phyloP scores from a whole-genome alignment of 1,140 invertebrate species.

The Calephelis virginiensis region DNA sequence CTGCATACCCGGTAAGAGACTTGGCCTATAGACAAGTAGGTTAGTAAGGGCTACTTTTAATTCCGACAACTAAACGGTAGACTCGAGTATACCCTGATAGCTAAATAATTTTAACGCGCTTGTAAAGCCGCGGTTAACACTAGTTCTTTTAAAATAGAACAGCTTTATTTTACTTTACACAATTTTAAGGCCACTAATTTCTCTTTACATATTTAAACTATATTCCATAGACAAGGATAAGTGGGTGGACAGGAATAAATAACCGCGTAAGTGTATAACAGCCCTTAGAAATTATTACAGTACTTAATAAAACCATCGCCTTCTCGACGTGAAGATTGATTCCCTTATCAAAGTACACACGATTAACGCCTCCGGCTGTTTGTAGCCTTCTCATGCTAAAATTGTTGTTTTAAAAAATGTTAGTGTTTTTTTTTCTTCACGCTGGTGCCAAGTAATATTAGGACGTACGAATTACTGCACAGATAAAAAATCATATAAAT shows the following conservation, averaged over 20 bases:
- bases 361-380: slow-evolving; percentile 10
- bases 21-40: too few species aligned
- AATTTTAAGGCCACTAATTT: too few species aligned
- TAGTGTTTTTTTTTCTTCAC: not conserved
- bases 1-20: too few species aligned
- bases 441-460: not conserved
- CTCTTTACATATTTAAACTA: too few species aligned
- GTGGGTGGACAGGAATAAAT: slow-evolving; percentile 1
- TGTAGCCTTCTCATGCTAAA: slow-evolving; percentile 2
- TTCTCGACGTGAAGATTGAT: slow-evolving; percentile 24
- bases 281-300: slow-evolving; percentile 22
- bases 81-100: too few species aligned
- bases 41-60: too few species aligned
- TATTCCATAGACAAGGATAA: not conserved
- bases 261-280: not conserved
- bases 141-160: too few species aligned
- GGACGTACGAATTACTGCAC: not conserved
- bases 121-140: too few species aligned
- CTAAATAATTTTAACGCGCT: too few species aligned
- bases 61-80: too few species aligned
- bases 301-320: slow-evolving; percentile 26
- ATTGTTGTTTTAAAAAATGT: not conserved
- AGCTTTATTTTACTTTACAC: too few species aligned
- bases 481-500: too few species aligned
- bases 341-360: slow-evolving; percentile 18